Evolutionary conservation across 1,140 invertebrate species (phyloP).

Genomic region (Asobara japonica): DNA sequence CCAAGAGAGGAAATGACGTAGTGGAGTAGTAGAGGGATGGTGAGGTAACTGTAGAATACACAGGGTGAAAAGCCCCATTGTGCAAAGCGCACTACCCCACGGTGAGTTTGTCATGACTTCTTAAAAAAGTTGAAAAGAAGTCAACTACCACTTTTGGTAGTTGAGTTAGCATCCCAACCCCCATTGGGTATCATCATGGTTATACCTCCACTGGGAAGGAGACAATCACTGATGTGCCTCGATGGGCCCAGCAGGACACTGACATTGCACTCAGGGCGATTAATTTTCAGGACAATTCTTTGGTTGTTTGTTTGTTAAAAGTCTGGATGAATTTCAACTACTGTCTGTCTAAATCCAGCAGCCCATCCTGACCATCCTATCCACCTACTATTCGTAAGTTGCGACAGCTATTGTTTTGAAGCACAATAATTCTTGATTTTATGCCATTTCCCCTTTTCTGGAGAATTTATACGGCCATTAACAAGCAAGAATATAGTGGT

Average conservation of each 20-base stretch:
- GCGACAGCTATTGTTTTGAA: conserved; percentile 17
- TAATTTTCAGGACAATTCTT: conserved; percentile 36
- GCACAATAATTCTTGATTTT: conserved; percentile 23
- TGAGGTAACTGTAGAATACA: conserved; percentile 29
- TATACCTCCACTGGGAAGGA: neutral
- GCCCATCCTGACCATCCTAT: no score
- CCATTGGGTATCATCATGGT: neutral
- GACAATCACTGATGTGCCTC: conserved; percentile 33
- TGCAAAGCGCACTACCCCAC: conserved; percentile 37
- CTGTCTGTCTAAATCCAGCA: no score
- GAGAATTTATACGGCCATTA: neutral
- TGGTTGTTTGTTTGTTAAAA: conserved; percentile 27
- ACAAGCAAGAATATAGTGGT: no score
- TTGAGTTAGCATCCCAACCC: conserved; percentile 6
- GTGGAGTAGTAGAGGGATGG: neutral
- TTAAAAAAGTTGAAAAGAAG: conserved; percentile 43
- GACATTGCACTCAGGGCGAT: conserved; percentile 28
- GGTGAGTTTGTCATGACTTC: conserved; percentile 43
- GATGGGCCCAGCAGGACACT: conserved; percentile 37
- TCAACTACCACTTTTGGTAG: conserved; percentile 12
- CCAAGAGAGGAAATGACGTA: neutral
- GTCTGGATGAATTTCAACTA: conserved; percentile 21
- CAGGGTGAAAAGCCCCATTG: conserved; percentile 47
- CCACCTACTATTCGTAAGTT: no score
- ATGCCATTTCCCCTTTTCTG: neutral